Percentiles rank a stretch among this genome's conserved stretches.
Evolutionary conservation across 2,797 vertebrate species (phyloP).

Genomic region (Ctenochaetus hawaiiensis): DNA sequence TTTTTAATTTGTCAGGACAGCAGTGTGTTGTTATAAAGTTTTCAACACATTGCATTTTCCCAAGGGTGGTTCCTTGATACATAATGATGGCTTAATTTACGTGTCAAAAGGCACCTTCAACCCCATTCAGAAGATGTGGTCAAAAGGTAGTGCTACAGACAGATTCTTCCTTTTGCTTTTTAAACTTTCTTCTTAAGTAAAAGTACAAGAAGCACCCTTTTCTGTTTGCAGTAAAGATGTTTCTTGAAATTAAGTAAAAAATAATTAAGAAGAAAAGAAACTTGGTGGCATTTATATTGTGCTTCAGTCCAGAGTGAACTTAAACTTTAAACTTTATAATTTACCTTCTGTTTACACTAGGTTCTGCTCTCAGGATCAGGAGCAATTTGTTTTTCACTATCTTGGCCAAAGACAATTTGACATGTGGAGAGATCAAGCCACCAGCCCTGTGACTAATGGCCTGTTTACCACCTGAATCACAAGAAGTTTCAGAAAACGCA

Average conservation of each 20-base stretch:
- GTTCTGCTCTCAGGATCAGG: neutral
- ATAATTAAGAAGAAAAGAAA: neutral
- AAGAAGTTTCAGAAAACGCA: neutral
- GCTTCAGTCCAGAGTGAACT: neutral
- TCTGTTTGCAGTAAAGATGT: neutral
- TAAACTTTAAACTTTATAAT: neutral
- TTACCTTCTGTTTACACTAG: neutral
- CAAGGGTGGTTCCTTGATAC: neutral
- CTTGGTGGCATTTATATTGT: neutral
- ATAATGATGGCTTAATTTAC: neutral
- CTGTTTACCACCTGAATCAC: neutral
- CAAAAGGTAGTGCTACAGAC: neutral
- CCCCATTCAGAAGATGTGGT: neutral
- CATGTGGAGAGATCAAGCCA: neutral
- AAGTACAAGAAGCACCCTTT: neutral
- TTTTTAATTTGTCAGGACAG: slow-evolving; percentile 29
- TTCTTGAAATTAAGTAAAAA: neutral
- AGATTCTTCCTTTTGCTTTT: neutral
- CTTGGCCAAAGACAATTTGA: neutral
- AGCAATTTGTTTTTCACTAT: neutral
- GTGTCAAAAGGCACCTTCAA: neutral
- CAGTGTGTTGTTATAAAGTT: neutral
- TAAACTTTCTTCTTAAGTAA: neutral
- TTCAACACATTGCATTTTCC: neutral
- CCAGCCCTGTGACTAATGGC: neutral